Base-by-base conservation (phyloP, 1,140 invertebrate genomes). In the Bombus balteatus region DNA sequence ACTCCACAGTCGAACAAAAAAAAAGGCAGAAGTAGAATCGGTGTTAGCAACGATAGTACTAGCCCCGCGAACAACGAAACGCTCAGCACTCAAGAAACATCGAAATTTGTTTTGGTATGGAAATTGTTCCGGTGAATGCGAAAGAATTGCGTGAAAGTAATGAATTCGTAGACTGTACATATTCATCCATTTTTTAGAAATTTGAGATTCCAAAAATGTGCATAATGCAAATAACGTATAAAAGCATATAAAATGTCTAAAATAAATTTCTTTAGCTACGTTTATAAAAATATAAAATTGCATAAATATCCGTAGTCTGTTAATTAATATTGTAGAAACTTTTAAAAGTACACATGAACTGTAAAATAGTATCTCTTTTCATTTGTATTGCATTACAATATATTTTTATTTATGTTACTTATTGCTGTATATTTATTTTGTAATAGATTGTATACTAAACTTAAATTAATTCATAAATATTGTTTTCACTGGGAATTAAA, bases 1-100 rank as follows among this genome's bases (percentile, higher is more conserved):
- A 92, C 94, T 6, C 92, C 94, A 3, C 92, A 93, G 22, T 92
- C 91, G 0, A 94, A 94, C 76, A 95, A 95, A 81, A 95, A 95
- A 76, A 95, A 95, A 71, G 92, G 93, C n/a, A 86, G 94, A 47
- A 95, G 91, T 80, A 92, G 93, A 89, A 92, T 93, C 12, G 91
- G 92, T 4, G 88, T 92, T 15, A 90, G 90, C 22, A 93, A 90
- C 13, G 94, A 94, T 15, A 89, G 84, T 2, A 39, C 76, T 1
- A 92, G 77, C 15, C 70, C 90, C 22, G 87, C 83, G n/a, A 92
- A 89, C 73, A 53, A 81, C 0, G 94, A 95, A 83, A 85, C 88
- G 6, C 72, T 93, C 22, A 94, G 88, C 78, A 90, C 89, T 0
- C 94, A 94, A 37, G 94, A 95, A 83, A 88, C 86, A 86, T 87